These are phyloP conservation scores for Drosophila recens DNA, from an alignment of 2,888 invertebrate genomes.

Conservation along the genomic window DNA sequence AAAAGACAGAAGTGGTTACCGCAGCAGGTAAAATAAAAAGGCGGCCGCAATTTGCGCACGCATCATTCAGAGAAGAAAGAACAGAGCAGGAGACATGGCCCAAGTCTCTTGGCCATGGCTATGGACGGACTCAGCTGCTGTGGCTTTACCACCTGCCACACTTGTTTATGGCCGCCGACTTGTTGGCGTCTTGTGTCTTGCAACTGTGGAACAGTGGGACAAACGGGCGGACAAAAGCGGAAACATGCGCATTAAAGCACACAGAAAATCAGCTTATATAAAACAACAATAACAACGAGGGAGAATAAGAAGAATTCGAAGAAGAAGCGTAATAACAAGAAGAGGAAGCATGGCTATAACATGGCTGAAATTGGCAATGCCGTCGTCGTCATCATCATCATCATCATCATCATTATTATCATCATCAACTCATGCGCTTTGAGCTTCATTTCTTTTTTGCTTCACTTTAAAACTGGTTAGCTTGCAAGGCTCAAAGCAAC, in stretches of 20 bases:
- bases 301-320: conserved; percentile 2
- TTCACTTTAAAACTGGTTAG: conserved; percentile 65
- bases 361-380: conserved; percentile 52
- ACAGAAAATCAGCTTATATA: conserved; percentile 33
- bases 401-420: conserved; percentile 9
- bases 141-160: conserved; percentile 71
- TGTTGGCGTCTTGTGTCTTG: conserved; percentile 59
- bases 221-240: conserved; percentile 55
- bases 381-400: conserved; percentile 28
- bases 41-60: conserved; percentile 52
- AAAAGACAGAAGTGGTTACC: conserved; percentile 7
- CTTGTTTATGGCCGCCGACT: conserved; percentile 72
- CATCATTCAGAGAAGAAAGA: conserved; percentile 45
- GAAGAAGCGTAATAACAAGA: conserved; percentile 8
- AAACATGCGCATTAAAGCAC: conserved; percentile 72
- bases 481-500: conserved; percentile 50
- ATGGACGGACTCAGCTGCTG: not conserved
- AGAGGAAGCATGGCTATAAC: conserved; percentile 30
- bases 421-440: conserved; percentile 40
- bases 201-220: conserved; percentile 11
- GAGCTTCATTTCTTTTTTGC: conserved; percentile 47
- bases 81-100: conserved; percentile 15
- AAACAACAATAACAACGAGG: conserved; percentile 12
- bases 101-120: not conserved
- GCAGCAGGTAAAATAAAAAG: conserved; percentile 41